Evolutionary conservation across 2,888 invertebrate genomes (phyloP), one percentile per base, ranked within the genome.

Genomic region (Sarcophaga rosellei): DNA sequence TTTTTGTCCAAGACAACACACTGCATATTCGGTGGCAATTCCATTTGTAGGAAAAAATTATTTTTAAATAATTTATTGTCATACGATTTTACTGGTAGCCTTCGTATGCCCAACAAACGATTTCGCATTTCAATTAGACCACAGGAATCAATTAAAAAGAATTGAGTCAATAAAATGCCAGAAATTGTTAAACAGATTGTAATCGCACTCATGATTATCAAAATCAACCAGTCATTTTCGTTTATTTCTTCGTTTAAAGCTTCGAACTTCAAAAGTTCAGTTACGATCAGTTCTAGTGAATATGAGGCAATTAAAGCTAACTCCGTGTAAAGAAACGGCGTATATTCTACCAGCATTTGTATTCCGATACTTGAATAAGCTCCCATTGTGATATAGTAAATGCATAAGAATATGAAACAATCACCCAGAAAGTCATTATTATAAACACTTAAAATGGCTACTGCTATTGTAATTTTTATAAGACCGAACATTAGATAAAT

Each of bases 121-220:
- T 92, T 92, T 8, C 91, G 89, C 11, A 91, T 88, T 74, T 91
- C 91, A 1, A 92, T 89, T 12, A 92, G 87, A 20, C 92, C 90
- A 59, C 86, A 88, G 2, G 91, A 90, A 63, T 88, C 88, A 0
- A 90, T 90, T 72, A 92, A 88, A 12, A 89, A 89, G 84, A 89
- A 88, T 20, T 90, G 87, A 0, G 91, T 88, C 11, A 90, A 44
- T 1, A 83, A 61, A 44, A 91, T 89, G 75, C 90, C 87, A 65
- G 88, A 35, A 5, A 80, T 23, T 0, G 91, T 91, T 23, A 91
- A 63, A 3, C 88, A 53, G 1, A 90, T 80, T 12, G 81, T 84
- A 8, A 86, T 77, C 10, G 90, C 44, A 21, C 90, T 89, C 61
- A 88, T 89, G 44, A 88, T 87, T 45, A 91, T 66, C 4, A 92